Evolutionary conservation across 2,113 vertebrate genomes (phyloP).

Genomic region (Thalassarche chlororhynchos): DNA sequence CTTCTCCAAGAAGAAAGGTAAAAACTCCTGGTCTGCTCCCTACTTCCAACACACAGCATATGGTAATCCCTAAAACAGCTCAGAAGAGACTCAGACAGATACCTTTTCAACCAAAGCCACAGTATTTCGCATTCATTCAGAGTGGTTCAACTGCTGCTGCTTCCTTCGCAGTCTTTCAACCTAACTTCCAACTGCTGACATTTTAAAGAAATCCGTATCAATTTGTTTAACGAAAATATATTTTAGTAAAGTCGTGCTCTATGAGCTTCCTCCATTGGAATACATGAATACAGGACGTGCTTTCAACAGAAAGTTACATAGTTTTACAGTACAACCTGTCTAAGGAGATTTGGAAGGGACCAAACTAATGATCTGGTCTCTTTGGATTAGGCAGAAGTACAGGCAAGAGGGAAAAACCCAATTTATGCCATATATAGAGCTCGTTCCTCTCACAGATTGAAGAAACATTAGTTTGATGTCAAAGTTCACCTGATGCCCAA

Average conservation of each 20-base stretch:
- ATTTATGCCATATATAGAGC: slow-evolving; percentile 35
- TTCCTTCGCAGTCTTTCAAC: slow-evolving; percentile 1
- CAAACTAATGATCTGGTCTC: slow-evolving; percentile 64
- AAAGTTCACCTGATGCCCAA: slow-evolving; percentile 54
- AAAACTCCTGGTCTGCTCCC: neutral
- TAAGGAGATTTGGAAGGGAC: slow-evolving; percentile 70
- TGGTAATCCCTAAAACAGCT: neutral
- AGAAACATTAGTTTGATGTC: slow-evolving; percentile 46
- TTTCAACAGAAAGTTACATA: slow-evolving; percentile 79
- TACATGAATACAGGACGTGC: slow-evolving; percentile 71
- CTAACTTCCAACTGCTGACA: neutral
- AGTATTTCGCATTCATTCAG: neutral
- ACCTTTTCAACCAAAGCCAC: neutral
- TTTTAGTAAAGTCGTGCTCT: slow-evolving; percentile 57
- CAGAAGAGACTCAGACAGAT: neutral
- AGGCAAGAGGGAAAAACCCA: slow-evolving; percentile 57
- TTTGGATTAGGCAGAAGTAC: slow-evolving; percentile 71
- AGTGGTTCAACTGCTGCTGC: neutral
- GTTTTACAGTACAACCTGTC: slow-evolving; percentile 77
- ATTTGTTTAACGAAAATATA: slow-evolving; percentile 47
- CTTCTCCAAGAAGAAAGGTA: slow-evolving; percentile 40
- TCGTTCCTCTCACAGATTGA: slow-evolving; percentile 43
- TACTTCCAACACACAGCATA: neutral
- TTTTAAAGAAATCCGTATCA: slow-evolving; percentile 46
- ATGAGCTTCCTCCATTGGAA: slow-evolving; percentile 71